phyloP scores from a whole-genome alignment of 2,888 invertebrate species.

The Ecdyonurus torrentis region DNA sequence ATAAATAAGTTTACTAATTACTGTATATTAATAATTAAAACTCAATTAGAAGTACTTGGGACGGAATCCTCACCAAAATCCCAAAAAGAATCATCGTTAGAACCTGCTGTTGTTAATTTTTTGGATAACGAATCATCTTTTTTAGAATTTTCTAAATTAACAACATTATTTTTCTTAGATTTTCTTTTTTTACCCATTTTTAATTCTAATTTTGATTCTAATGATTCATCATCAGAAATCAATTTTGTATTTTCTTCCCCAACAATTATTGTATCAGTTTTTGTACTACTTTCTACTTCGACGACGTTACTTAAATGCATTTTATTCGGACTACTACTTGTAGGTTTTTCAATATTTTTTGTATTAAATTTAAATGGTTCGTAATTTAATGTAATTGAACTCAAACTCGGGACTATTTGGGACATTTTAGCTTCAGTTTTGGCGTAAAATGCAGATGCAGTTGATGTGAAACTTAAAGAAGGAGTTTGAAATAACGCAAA shows the following conservation, averaged over 20 bases:
- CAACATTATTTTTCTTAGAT: neutral
- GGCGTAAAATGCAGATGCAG: neutral
- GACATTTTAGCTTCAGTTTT: constrained; percentile 3
- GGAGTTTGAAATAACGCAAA: constrained; percentile 1
- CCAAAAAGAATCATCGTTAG: neutral
- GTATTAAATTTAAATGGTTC: neutral
- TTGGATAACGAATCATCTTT: no score
- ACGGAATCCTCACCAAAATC: constrained; percentile 2
- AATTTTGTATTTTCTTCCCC: neutral
- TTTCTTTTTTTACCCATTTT: neutral
- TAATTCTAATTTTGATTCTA: neutral
- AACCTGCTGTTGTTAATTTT: no score
- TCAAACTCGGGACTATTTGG: neutral
- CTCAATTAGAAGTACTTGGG: neutral
- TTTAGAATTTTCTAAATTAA: neutral
- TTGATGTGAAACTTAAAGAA: neutral
- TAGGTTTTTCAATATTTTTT: no score
- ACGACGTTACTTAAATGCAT: no score
- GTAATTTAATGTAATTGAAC: neutral
- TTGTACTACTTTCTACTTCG: constrained; percentile 4
- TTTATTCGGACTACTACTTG: neutral
- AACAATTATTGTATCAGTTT: neutral
- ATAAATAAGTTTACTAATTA: no score
- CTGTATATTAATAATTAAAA: neutral
- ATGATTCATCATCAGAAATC: neutral